Evolutionary conservation across 2,797 vertebrate genomes (phyloP), one percentile per base, ranked within the genome.

Genomic region (Merluccius polli): DNA sequence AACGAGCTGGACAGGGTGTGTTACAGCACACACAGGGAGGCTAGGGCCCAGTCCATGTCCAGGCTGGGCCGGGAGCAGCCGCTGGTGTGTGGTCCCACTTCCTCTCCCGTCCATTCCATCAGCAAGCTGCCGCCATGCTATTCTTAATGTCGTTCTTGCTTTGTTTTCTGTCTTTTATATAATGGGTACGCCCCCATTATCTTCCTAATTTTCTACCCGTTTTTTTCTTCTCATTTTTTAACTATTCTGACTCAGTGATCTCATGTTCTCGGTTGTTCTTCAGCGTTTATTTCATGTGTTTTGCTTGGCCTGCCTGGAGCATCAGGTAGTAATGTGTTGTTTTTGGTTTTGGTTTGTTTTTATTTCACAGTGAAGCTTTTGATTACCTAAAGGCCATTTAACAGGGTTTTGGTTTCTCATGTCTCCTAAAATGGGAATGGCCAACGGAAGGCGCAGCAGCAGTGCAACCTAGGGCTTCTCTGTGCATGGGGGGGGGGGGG

Each of bases 81-180:
- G 88, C 91, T 92, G 98, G 98, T 99, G 97, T 95, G 94, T 94
- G 89, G 90, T 88, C 52, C 52, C 21, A 24, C 21, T 92, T 87
- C 92, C 87, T 91, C 92, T 91, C 95, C 96, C 95, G 96, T 96
- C 92, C 93, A 87, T 92, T 93, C 85, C 96, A 95, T 97, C 94
- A 93, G 90, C 86, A 94, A 95, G 92, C 93, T 90, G 85, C 92
- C 92, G 90, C 88, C 93, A 93, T 93, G 87, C 87, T 89, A 85
- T 89, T 88, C 84, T 79, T 10, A 24, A 59, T 59, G 52, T 59
- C 3, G 52, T 68, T 29, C 29, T 31, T 13, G 65, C 77, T 87
- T 85, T 84, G 89, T 92, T 86, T 88, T 7, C 18, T 76, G 73
- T 70, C 83, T 86, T 89, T 89, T 89, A n/a, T 78, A 90, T 87